Conservation (phyloP, 2,888 invertebrate genomes). For the Tachina grossa region DNA sequence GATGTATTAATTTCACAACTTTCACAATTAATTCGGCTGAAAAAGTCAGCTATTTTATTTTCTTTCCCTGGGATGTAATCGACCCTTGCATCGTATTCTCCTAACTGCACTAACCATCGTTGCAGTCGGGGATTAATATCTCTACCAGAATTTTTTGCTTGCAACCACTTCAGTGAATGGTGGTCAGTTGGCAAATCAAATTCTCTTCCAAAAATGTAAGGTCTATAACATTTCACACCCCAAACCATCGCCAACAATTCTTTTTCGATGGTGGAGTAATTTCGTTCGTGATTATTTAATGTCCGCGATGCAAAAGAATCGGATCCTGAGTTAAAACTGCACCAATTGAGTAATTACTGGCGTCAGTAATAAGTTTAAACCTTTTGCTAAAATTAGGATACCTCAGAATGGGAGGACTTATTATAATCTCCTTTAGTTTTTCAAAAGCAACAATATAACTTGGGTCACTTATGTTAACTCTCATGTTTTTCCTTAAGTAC, state of each 20-base stretch:
- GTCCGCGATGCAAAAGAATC: slow-evolving; percentile 57
- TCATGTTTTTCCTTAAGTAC: neutral
- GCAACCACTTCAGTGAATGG: slow-evolving; percentile 69
- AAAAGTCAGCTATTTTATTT: slow-evolving; percentile 58
- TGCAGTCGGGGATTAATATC: slow-evolving; percentile 63
- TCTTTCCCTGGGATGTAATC: slow-evolving; percentile 70
- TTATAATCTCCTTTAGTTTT: slow-evolving; percentile 8
- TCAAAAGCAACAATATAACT: neutral
- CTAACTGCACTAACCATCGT: slow-evolving; percentile 65
- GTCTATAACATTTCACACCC: slow-evolving; percentile 77
- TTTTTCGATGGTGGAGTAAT: slow-evolving; percentile 57
- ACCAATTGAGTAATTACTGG: slow-evolving; percentile 19
- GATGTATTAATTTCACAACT: slow-evolving; percentile 18
- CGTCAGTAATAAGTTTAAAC: slow-evolving; percentile 18
- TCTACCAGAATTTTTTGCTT: slow-evolving; percentile 33
- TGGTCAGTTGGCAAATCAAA: slow-evolving; percentile 49
- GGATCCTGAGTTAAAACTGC: slow-evolving; percentile 56
- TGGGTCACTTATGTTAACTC: neutral
- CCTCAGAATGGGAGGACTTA: slow-evolving; percentile 21
- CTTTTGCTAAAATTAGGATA: slow-evolving; percentile 26
- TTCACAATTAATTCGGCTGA: slow-evolving; percentile 65
- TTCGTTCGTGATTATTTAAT: no score
- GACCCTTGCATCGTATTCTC: slow-evolving; percentile 62
- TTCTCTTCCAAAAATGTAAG: slow-evolving; percentile 77
- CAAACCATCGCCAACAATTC: slow-evolving; percentile 19